These are phyloP conservation scores for Eupithecia centaureata DNA, from an alignment of 2,888 invertebrate species.

Conservation along the genomic window DNA sequence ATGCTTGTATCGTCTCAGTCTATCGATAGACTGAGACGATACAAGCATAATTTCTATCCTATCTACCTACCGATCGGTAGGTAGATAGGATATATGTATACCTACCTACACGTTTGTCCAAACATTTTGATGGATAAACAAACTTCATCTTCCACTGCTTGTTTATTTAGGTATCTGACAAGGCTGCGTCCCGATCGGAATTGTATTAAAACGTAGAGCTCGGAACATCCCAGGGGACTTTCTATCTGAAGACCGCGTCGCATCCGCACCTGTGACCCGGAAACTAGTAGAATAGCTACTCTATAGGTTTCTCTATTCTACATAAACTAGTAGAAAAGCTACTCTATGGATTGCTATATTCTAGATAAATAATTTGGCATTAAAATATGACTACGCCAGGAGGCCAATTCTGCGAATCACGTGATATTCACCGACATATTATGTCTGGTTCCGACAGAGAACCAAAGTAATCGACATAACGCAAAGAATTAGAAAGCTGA, in stretches of 20 bases:
- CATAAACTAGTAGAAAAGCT: too few species aligned
- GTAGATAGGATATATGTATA: neutral
- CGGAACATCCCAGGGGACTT: neutral
- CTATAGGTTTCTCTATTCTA: neutral
- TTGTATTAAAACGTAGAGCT: constrained; percentile 13
- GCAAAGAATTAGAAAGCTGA: too few species aligned
- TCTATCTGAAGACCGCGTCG: neutral
- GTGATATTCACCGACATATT: too few species aligned
- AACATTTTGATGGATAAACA: constrained; percentile 1
- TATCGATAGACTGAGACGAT: neutral
- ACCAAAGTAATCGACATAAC: too few species aligned
- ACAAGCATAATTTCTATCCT: neutral
- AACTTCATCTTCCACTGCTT: neutral
- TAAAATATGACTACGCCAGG: too few species aligned
- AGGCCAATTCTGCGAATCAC: too few species aligned
- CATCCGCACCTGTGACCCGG: constrained; percentile 1
- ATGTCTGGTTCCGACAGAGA: too few species aligned
- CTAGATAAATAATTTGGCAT: too few species aligned
- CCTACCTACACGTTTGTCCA: neutral
- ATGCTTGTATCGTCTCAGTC: neutral
- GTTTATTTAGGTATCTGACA: constrained; percentile 8
- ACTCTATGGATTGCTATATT: too few species aligned
- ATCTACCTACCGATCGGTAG: neutral
- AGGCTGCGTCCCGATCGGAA: neutral
- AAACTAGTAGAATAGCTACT: neutral